Evolutionary conservation across 2,888 invertebrate genomes (phyloP).

Genomic region (Idaea aversata): DNA sequence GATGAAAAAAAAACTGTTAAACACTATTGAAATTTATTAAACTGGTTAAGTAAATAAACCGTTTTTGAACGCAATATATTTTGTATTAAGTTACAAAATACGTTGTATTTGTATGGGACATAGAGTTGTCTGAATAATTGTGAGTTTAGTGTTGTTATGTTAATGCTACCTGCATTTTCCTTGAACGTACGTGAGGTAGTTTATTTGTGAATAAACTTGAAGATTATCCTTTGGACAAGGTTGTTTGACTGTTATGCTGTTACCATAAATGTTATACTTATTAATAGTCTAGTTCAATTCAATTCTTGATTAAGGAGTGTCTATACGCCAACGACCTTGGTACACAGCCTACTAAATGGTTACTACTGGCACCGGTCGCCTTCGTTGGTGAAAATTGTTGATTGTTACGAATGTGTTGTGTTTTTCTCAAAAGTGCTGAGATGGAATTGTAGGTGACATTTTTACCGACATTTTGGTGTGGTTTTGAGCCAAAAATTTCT

Average conservation of each 20-base stretch:
- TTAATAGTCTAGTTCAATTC: no score
- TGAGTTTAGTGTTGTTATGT: slow-evolving; percentile 39
- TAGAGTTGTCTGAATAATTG: slow-evolving; percentile 30
- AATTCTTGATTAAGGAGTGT: no score
- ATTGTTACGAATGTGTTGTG: no score
- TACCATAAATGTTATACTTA: not conserved
- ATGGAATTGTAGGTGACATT: no score
- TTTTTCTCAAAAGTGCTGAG: no score
- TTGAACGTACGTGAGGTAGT: slow-evolving; percentile 29
- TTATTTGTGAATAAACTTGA: slow-evolving; percentile 15
- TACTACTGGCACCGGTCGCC: no score
- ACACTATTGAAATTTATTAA: not conserved
- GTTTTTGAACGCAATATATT: not conserved
- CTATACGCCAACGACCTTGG: no score
- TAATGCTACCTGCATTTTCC: slow-evolving; percentile 55
- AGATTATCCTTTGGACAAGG: not conserved
- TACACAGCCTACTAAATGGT: no score
- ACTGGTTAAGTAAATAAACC: not conserved
- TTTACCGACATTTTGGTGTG: no score
- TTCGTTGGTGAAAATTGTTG: no score
- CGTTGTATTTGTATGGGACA: slow-evolving; percentile 21
- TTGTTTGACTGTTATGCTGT: not conserved
- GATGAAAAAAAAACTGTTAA: not conserved
- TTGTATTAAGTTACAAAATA: not conserved
- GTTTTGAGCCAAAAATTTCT: no score